Percentiles rank a stretch among this genome's conserved stretches.
These are phyloP conservation scores for Pterocles gutturalis DNA, from an alignment of 2,113 vertebrate species.

Conservation along the genomic window DNA sequence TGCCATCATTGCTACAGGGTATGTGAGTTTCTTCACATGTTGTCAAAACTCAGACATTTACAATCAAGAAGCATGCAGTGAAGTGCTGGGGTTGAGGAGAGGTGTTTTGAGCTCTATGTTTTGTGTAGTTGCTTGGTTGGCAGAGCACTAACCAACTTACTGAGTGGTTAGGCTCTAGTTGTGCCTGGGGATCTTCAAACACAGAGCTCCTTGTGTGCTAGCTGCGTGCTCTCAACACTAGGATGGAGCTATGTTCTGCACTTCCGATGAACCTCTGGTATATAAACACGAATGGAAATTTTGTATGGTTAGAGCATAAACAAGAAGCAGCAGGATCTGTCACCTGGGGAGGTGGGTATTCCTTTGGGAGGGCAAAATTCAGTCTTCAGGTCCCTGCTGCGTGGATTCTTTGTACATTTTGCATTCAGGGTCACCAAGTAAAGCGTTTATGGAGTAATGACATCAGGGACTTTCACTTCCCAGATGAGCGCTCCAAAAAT, in stretches of 20 bases:
- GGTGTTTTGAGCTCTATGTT: not conserved
- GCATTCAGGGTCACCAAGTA: not conserved
- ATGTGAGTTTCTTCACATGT: not conserved
- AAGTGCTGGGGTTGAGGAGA: not conserved
- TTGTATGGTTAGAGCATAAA: not conserved
- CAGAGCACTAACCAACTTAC: not conserved
- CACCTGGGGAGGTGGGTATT: not conserved
- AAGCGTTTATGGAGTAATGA: not conserved
- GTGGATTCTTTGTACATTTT: accelerated
- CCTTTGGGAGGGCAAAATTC: not conserved
- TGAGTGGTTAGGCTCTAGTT: not conserved
- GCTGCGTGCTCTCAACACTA: accelerated
- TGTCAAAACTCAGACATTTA: not conserved
- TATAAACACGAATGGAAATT: not conserved
- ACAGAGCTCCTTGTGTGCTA: accelerated
- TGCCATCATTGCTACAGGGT: not conserved
- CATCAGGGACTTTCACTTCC: slow-evolving; percentile 26
- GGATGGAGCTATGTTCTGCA: not conserved
- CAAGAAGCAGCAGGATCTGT: not conserved
- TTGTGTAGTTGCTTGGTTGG: not conserved
- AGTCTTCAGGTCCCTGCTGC: not conserved
- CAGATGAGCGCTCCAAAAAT: not conserved
- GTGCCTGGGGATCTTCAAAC: not conserved
- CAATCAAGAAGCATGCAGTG: not conserved
- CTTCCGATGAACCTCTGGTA: not conserved